Base-by-base conservation (phyloP, 2,113 vertebrate species). In the Triplophysa dalaica region DNA sequence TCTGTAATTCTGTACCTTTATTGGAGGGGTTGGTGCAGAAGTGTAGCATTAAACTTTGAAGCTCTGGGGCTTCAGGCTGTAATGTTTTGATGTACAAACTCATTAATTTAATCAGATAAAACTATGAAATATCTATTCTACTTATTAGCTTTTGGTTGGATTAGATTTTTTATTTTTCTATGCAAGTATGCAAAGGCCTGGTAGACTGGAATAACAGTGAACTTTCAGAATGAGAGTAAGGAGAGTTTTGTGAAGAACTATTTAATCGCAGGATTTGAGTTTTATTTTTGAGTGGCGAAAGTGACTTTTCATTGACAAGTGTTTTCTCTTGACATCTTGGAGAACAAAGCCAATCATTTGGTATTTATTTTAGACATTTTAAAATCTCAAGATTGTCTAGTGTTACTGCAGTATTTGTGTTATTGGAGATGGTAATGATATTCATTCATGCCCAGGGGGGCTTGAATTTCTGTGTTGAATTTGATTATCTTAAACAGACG, bases 21-120 rank as follows among this genome's bases (percentile, higher is more conserved):
- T 82, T 83, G 85, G 85, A 87, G 81, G 85, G 82, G 81, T 86
- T 82, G 82, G 87, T 82, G 84, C 85, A 86, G 85, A 87, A 86
- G 84, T 89, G 90, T 92, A 92, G 90, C 90, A 90, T 91, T 89
- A 87, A 87, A 82, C 87, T 88, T 56, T 70, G 60, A 85, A 60
- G 70, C 41, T 19, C 24, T 68, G 43, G 48, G 19, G 13, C 73
- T 86, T 80, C 14, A 52, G 79, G 83, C 82, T 86, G 80, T 85
- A 76, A 75, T 88, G 86, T 90, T 90, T 90, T 87, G 90, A 90
- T 91, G 90, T 91, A 92, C 78, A 90, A 89, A 91, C 84, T 86
- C 85, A 86, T 91, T 91, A 89, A 92, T 91, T 92, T 91, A 92
- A 91, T 90, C 84, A 87, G 87, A 92, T 88, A 67, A 77, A 73